These are phyloP conservation scores for Odobenus rosmarus DNA, from an alignment of 2,113 vertebrate species.

Conservation along the genomic window DNA sequence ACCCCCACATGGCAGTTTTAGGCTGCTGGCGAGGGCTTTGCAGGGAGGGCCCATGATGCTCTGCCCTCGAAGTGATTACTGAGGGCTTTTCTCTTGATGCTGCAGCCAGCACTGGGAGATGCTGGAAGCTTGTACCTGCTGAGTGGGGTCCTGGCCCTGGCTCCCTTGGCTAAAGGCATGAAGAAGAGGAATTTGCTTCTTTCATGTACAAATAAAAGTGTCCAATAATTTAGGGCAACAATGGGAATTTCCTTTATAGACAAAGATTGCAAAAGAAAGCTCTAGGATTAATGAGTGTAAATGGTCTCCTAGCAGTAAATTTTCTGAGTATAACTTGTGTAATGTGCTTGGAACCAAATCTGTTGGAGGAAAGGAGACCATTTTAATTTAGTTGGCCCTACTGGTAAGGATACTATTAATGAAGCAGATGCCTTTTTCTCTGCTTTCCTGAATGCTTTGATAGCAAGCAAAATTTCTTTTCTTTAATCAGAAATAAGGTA, in stretches of 20 bases:
- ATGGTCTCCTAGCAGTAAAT: not conserved
- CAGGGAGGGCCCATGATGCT: not conserved
- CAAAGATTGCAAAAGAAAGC: slow-evolving; percentile 28
- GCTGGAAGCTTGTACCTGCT: slow-evolving; percentile 7
- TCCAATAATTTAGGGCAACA: not conserved
- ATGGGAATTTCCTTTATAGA: slow-evolving; percentile 26
- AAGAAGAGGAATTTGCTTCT: not conserved
- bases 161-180: not conserved
- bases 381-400: slow-evolving; percentile 56
- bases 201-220: slow-evolving; percentile 40
- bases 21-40: not conserved
- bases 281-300: not conserved
- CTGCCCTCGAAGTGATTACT: not conserved
- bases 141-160: not conserved
- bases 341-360: slow-evolving; percentile 37
- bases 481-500: slow-evolving; percentile 30
- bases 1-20: not conserved
- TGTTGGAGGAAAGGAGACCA: not conserved
- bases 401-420: slow-evolving; percentile 49
- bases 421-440: slow-evolving; percentile 48
- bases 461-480: not conserved
- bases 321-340: slow-evolving; percentile 30
- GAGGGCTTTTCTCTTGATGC: not conserved
- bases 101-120: not conserved
- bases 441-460: not conserved